phyloP scores from a whole-genome alignment of 1,140 invertebrate genomes.

The Mylabris phalerata region DNA sequence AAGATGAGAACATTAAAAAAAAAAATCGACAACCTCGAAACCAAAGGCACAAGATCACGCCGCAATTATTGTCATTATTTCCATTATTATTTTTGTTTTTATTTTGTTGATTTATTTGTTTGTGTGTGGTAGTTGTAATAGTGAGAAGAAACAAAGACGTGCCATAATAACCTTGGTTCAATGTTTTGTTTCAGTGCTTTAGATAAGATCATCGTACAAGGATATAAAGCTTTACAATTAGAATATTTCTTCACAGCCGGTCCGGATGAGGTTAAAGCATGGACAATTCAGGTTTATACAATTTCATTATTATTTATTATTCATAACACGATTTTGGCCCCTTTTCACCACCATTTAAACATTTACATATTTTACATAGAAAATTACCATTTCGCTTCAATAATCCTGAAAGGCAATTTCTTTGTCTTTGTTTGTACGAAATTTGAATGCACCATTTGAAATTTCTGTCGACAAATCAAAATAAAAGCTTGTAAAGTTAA shows the following conservation, averaged over 20 bases:
- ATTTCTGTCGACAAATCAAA: too few relatives aligned
- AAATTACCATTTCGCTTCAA: too few relatives aligned
- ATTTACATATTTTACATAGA: too few relatives aligned
- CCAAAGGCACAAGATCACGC: constrained; percentile 6
- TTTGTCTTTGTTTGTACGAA: too few relatives aligned
- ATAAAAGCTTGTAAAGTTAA: constrained; percentile 8
- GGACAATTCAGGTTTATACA: constrained; percentile 88
- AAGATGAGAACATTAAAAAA: too few relatives aligned
- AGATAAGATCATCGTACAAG: constrained; percentile 96
- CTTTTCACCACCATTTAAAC: too few relatives aligned
- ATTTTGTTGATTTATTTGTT: not conserved
- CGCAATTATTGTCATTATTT: constrained; percentile 5
- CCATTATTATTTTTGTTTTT: constrained; percentile 2
- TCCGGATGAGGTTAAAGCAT: constrained; percentile 97
- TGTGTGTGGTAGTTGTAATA: too few relatives aligned
- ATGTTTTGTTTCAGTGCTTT: constrained; percentile 58
- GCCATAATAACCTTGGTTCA: constrained; percentile 1
- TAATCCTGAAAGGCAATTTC: too few relatives aligned
- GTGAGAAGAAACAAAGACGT: not conserved
- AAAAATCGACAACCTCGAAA: not conserved
- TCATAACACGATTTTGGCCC: too few relatives aligned
- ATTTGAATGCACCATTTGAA: too few relatives aligned
- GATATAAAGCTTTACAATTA: constrained; percentile 91
- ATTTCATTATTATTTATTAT: not conserved
- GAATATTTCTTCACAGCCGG: constrained; percentile 98